Percentiles rank a stretch among this genome's conserved stretches.
Evolutionary conservation across 2,113 vertebrate species (phyloP).

Genomic region (Strigops habroptila): DNA sequence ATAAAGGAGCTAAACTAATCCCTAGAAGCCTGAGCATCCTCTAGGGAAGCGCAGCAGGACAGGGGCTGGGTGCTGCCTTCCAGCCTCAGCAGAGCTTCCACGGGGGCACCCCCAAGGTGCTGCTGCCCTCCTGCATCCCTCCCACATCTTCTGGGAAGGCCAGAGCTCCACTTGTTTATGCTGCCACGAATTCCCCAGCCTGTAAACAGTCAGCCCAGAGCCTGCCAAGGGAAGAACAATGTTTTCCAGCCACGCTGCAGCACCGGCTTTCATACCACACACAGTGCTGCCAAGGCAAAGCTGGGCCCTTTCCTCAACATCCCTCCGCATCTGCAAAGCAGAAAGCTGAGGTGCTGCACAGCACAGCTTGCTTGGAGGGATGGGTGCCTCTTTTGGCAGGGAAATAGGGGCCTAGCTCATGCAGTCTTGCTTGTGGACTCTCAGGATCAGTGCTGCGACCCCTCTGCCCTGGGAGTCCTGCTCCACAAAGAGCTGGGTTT

Average conservation of each 20-base stretch:
- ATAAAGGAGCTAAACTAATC: background rate
- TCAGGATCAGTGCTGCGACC: background rate
- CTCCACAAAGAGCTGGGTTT: background rate
- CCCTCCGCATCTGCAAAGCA: background rate
- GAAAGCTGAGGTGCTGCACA: background rate
- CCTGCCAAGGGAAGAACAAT: conserved; percentile 45
- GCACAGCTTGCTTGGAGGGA: background rate
- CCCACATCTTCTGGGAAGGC: background rate
- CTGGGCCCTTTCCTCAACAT: background rate
- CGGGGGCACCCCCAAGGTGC: background rate
- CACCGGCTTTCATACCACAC: background rate
- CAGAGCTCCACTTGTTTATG: background rate
- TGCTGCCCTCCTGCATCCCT: background rate
- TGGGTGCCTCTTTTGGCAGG: background rate
- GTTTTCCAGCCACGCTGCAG: conserved; percentile 2
- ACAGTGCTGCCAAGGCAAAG: conserved; percentile 9
- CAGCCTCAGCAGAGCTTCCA: background rate
- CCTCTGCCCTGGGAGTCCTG: background rate
- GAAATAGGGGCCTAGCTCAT: background rate
- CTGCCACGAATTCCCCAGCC: conserved; percentile 19
- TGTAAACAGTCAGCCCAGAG: conserved; percentile 7
- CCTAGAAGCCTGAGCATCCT: background rate
- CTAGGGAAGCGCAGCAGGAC: background rate
- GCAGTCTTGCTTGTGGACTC: background rate
- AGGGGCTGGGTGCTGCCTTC: background rate